A percentile compares a stretch with the other conserved stretches of the same genome.
Conservation (phyloP, 1,140 invertebrate species). For the Rhopalosiphum maidis region DNA sequence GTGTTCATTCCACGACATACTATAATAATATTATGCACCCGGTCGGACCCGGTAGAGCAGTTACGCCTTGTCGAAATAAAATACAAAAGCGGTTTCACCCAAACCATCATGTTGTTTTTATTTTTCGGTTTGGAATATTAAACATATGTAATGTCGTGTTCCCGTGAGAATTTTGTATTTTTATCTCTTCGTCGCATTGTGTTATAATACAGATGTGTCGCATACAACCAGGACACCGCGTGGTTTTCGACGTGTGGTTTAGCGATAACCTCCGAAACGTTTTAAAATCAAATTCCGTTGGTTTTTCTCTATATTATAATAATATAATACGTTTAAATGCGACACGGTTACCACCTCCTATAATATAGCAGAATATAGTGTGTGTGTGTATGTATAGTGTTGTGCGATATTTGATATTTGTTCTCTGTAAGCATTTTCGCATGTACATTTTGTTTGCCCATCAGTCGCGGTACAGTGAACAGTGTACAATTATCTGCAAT, state of each 20-base stretch:
- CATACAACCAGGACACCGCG: not conserved
- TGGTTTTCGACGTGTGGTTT: conserved; percentile 6
- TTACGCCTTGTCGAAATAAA: not conserved
- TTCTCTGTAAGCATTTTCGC: not conserved
- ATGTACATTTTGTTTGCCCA: not conserved
- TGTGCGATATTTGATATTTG: no score
- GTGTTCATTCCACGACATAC: not conserved
- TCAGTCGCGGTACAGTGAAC: not conserved
- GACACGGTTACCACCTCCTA: no score
- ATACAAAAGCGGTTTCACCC: not conserved
- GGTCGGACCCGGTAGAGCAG: not conserved
- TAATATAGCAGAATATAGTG: no score
- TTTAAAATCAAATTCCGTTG: not conserved
- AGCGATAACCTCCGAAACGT: not conserved
- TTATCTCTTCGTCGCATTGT: not conserved
- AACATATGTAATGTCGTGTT: not conserved
- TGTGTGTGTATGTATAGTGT: no score
- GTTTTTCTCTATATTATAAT: not conserved
- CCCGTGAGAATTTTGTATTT: not conserved
- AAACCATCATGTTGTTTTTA: conserved; percentile 21
- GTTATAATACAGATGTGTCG: not conserved
- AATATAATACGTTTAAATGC: no score
- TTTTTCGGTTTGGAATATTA: not conserved
- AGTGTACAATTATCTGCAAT: not conserved
- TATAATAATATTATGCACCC: conserved; percentile 1